A percentile compares a stretch with the other conserved stretches of the same genome.
These are phyloP conservation scores for Catagonus wagneri DNA, from an alignment of 2,113 vertebrate genomes.

Conservation along the genomic window DNA sequence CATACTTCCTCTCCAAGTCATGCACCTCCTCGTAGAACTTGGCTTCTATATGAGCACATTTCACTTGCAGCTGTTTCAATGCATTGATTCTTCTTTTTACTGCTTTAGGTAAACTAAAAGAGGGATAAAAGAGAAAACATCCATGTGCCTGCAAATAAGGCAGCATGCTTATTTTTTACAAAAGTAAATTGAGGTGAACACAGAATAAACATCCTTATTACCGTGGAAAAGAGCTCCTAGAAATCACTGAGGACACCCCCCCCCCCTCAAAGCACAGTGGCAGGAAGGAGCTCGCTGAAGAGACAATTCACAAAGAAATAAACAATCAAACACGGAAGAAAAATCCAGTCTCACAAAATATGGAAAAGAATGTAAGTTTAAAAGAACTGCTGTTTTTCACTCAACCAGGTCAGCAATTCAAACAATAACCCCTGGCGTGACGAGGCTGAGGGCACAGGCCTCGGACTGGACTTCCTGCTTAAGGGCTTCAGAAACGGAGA, in stretches of 20 bases:
- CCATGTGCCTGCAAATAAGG: no score
- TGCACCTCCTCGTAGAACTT: constrained; percentile 99
- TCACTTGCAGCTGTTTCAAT: constrained; percentile 97
- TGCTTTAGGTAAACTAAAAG: constrained; percentile 93
- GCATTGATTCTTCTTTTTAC: constrained; percentile 97
- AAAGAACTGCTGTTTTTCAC: neutral
- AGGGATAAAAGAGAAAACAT: neutral
- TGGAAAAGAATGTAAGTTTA: neutral
- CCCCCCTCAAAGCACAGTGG: no score
- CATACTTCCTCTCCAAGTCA: constrained; percentile 97
- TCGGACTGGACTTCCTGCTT: neutral
- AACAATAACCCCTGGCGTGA: neutral
- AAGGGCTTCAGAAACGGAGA: neutral
- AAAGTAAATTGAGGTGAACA: neutral
- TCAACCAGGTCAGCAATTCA: neutral
- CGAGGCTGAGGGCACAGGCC: neutral
- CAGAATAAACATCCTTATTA: neutral
- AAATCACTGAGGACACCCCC: neutral
- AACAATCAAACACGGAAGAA: neutral
- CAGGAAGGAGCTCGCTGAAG: no score
- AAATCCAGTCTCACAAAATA: neutral
- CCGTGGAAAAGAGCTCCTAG: neutral
- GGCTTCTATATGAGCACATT: constrained; percentile 96
- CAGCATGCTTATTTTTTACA: neutral
- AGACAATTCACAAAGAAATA: neutral